Percentiles rank a stretch among this genome's conserved stretches.
Conservation (phyloP, 2,113 vertebrate species). For the Mesoclemmys tuberculata region DNA sequence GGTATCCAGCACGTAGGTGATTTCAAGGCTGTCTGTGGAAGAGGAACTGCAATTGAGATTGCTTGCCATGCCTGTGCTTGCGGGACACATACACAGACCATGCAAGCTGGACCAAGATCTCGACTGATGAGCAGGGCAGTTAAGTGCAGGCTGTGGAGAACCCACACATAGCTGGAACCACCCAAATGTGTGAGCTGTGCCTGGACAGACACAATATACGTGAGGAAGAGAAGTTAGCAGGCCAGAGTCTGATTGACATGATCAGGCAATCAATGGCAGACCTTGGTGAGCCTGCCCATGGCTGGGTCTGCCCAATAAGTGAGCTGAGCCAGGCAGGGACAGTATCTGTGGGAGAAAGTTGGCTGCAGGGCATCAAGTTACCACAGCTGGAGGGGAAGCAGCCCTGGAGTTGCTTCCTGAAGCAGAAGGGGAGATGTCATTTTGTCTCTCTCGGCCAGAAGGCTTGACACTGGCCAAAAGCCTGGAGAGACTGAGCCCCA, state of each 20-base stretch:
- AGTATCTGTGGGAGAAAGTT: not conserved
- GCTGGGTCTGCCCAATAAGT: not conserved
- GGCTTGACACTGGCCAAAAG: not conserved
- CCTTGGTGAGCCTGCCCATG: not conserved
- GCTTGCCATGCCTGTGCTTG: not conserved
- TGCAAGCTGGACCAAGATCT: not conserved
- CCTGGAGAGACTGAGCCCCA: not conserved
- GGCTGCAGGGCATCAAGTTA: not conserved
- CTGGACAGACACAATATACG: rapidly evolving
- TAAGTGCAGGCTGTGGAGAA: not conserved
- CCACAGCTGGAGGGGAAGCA: not conserved
- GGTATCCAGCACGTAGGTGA: not conserved
- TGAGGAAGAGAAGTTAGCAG: not conserved
- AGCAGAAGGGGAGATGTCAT: not conserved
- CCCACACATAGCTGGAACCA: not conserved
- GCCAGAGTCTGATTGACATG: not conserved
- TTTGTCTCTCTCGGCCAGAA: not conserved
- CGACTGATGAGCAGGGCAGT: not conserved
- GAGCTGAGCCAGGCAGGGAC: not conserved
- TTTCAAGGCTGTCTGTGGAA: not conserved
- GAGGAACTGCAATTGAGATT: not conserved
- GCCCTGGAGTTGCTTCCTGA: not conserved
- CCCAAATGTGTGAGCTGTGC: not conserved
- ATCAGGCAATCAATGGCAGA: not conserved
- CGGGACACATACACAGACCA: not conserved